Base-by-base conservation (phyloP, 2,797 vertebrate species). In the Gallinago nigripennis region DNA sequence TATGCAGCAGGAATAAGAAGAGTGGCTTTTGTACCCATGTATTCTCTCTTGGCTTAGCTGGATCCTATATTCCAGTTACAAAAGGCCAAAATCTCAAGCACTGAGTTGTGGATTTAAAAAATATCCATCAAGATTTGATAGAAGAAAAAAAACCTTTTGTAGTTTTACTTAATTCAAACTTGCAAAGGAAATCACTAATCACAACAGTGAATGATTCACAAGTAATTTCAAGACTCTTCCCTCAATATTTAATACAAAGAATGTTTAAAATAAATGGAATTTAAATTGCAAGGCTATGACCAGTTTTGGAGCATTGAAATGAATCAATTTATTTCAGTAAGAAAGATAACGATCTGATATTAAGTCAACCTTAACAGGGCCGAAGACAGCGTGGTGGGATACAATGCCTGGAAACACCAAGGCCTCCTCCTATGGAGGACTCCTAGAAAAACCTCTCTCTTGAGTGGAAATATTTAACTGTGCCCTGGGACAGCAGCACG, bases 371-470 rank as follows among this genome's bases (percentile, higher is more conserved):
- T 70, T 37, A 80, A 61, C 14, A 90, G 25, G 20, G 72, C 27
- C 56, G 31, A 75, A 57, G 3, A 20, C 48, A 72, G 5, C 5
- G 3, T 19, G 60, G 16, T 18, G 41, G 10, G 20, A 75, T 50
- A 68, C 0, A 1, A 9, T 41, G 8, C 1, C 0, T 46, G 50
- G 53, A 83, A 83, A 37, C 11, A n/a, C 8, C 1, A 1, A 2
- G 11, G 7, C 8, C 6, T 12, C 7, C 31, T 57, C 41, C 35
- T 77, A 35, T 25, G 11, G 27, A 77, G 14, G 7, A 4, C 12
- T 73, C 14, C 30, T 41, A 53, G 37, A 57, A 48, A 90, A 82
- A 15, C 0, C 0, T 50, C 6, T 60, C 3, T 57, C 23, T 75
- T 31, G 16, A 48, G 6, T 31, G 25, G 33, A 86, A 51, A 57